Evolutionary conservation across 2,113 vertebrate genomes (phyloP).

Genomic region (Agapornis roseicollis): DNA sequence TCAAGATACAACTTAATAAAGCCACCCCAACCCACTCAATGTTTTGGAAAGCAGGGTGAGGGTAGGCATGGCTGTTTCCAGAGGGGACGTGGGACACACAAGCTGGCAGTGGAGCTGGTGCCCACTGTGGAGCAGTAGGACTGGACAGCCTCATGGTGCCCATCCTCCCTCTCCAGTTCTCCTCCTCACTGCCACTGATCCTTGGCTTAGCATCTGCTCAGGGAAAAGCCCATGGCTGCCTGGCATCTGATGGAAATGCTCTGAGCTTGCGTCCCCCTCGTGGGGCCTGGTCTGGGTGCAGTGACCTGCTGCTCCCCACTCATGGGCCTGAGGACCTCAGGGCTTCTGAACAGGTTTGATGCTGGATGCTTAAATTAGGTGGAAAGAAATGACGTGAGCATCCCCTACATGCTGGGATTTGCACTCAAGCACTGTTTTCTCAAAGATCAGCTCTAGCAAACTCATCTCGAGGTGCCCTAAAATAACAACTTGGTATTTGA

Average conservation of each 20-base stretch:
- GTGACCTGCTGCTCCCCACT: background rate
- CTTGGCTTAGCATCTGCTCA: background rate
- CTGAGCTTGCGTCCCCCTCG: background rate
- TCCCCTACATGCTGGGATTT: background rate
- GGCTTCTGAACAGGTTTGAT: background rate
- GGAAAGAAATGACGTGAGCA: background rate
- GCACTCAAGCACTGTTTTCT: background rate
- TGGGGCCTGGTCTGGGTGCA: background rate
- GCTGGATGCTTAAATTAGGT: background rate
- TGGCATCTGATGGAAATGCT: background rate
- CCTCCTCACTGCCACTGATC: rapidly evolving
- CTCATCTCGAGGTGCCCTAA: background rate
- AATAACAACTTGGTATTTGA: constrained; percentile 43
- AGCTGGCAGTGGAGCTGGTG: background rate
- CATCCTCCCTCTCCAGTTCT: background rate
- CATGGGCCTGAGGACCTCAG: background rate
- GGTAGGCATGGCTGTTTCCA: background rate
- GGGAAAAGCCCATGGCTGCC: background rate
- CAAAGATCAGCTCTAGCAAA: background rate
- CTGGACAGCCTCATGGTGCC: background rate
- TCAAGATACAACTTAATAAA: background rate
- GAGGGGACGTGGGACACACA: background rate
- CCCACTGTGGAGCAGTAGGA: background rate
- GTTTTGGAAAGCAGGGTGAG: background rate
- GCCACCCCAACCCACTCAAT: background rate